Conservation (phyloP, 2,888 invertebrate genomes). For the Pterobdella sp. region DNA sequence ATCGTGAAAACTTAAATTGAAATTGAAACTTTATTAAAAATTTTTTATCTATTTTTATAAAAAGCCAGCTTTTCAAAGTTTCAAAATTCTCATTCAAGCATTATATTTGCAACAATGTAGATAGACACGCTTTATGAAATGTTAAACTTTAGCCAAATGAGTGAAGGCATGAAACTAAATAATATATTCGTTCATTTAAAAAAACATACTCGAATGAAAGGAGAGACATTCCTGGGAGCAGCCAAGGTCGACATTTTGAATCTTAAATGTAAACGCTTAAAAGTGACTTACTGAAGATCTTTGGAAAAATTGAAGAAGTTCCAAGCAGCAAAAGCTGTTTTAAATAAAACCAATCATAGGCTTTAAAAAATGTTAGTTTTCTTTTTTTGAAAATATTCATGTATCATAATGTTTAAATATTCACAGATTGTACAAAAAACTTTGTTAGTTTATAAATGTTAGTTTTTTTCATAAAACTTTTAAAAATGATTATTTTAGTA, state of each 20-base stretch:
- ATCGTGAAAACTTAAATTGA: slow-evolving; percentile 26
- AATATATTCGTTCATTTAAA: not conserved
- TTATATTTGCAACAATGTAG: not conserved
- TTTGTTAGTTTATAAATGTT: too few relatives aligned
- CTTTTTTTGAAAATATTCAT: too few relatives aligned
- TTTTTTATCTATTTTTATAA: not conserved
- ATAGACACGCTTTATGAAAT: not conserved
- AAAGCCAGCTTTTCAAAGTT: not conserved
- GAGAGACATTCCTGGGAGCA: slow-evolving; percentile 24
- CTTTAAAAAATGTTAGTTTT: too few relatives aligned
- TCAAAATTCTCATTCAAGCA: not conserved
- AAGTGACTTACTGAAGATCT: too few relatives aligned
- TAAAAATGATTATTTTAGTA: too few relatives aligned
- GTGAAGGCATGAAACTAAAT: not conserved
- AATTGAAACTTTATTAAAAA: not conserved
- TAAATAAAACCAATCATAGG: too few relatives aligned
- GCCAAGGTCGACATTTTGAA: slow-evolving; percentile 31
- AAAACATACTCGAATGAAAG: slow-evolving; percentile 28
- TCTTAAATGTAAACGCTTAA: not conserved
- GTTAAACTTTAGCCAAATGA: not conserved
- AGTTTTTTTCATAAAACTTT: too few relatives aligned
- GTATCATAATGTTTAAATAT: too few relatives aligned
- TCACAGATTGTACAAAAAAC: too few relatives aligned
- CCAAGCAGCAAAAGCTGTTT: too few relatives aligned
- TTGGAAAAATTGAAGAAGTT: too few relatives aligned